These are phyloP conservation scores for Tragelaphus buxtoni DNA, from an alignment of 2,113 vertebrate species.

Conservation along the genomic window DNA sequence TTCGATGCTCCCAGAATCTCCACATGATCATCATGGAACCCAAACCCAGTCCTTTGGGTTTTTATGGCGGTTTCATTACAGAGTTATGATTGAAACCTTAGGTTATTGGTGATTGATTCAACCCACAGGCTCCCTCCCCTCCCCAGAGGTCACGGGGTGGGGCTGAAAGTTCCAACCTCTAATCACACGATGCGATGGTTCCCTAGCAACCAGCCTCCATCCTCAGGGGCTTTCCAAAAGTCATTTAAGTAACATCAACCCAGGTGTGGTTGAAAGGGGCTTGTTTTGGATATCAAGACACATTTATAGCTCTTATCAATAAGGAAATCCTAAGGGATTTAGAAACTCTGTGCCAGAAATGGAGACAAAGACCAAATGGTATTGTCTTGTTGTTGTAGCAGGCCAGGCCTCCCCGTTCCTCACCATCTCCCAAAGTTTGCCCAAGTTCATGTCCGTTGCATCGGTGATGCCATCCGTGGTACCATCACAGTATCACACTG, in stretches of 20 bases:
- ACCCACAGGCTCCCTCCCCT: not conserved
- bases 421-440: not conserved
- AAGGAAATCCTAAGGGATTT: not conserved
- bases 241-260: not conserved
- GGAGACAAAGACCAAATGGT: not conserved
- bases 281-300: not conserved
- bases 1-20: not conserved
- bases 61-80: not conserved
- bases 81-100: not conserved
- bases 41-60: not conserved
- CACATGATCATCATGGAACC: not conserved
- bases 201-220: not conserved
- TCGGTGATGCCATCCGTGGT: not conserved
- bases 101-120: not conserved
- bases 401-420: not conserved
- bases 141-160: not conserved
- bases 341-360: not conserved
- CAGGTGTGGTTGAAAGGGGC: not conserved
- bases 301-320: not conserved
- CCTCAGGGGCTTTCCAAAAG: not conserved
- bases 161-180: not conserved
- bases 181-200: not conserved
- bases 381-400: not conserved
- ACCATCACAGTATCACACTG: not conserved
- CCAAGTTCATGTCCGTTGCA: not conserved